These are phyloP conservation scores for Ellobius talpinus DNA, from an alignment of 2,113 vertebrate species.

Conservation along the genomic window DNA sequence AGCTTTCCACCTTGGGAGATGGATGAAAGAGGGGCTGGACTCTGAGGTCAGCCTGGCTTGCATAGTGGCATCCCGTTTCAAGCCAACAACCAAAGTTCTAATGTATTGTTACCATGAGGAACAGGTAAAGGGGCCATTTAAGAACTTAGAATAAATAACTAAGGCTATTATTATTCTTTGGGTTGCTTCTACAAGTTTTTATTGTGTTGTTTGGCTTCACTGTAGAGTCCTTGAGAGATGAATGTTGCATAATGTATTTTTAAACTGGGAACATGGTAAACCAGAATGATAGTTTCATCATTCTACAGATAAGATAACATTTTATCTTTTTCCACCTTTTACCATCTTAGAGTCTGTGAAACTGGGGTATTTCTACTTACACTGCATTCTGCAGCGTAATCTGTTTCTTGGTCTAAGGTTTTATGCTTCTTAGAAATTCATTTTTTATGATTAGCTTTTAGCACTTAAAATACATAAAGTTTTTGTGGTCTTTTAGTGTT, in stretches of 20 bases:
- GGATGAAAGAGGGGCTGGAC: neutral
- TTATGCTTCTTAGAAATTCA: slow-evolving; percentile 28
- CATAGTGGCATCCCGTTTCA: neutral
- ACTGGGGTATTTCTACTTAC: neutral
- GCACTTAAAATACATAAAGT: neutral
- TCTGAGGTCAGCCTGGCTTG: neutral
- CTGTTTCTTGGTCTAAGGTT: slow-evolving; percentile 27
- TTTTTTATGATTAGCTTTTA: slow-evolving; percentile 25
- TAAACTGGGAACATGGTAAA: neutral
- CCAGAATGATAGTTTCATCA: neutral
- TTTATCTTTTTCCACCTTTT: slow-evolving; percentile 8
- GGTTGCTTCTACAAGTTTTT: slow-evolving; percentile 6
- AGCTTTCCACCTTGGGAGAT: neutral
- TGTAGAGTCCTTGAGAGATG: slow-evolving; percentile 19
- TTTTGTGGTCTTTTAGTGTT: neutral
- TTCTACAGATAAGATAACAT: neutral
- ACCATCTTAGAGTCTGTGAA: neutral
- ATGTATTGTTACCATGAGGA: neutral
- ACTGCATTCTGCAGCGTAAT: neutral
- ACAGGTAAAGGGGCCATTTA: neutral
- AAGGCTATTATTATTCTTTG: neutral
- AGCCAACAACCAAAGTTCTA: neutral
- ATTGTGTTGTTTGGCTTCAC: neutral
- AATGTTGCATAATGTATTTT: neutral
- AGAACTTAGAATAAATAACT: slow-evolving; percentile 31